Evolutionary conservation across 2,888 invertebrate species (phyloP).

Genomic region (Pandemis corylana): DNA sequence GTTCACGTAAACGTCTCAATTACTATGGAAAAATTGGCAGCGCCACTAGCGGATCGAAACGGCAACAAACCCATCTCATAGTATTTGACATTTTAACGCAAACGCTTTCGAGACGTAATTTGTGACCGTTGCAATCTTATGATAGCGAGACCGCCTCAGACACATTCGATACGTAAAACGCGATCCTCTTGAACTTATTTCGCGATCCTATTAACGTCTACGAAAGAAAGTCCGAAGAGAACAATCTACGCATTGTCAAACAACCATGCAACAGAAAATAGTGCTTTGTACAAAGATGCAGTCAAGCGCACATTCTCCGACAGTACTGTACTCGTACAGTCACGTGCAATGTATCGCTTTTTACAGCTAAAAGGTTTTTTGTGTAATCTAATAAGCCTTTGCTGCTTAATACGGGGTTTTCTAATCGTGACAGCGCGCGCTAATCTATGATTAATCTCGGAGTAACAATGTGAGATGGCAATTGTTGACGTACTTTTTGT

Average conservation of each 20-base stretch:
- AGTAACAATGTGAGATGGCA: conserved; percentile 12
- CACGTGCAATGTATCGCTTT: conserved; percentile 43
- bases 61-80: no score
- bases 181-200: not conserved
- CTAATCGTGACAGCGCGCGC: conserved; percentile 25
- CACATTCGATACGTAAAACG: no score
- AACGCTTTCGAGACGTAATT: no score
- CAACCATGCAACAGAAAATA: conserved; percentile 32
- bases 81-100: no score
- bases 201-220: not conserved
- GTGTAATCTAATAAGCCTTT: conserved; percentile 24
- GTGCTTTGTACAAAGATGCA: conserved; percentile 58
- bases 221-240: conserved; percentile 29
- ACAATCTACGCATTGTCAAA: conserved; percentile 35
- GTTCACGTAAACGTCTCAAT: no score
- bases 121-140: no score
- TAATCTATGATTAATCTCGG: conserved; percentile 17
- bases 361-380: conserved; percentile 24
- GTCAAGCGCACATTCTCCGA: conserved; percentile 57
- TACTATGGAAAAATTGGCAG: no score
- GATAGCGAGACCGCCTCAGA: no score
- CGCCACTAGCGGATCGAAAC: no score
- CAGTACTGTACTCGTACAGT: conserved; percentile 50
- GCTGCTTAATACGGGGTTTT: conserved; percentile 28
- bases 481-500: not conserved